Conservation (phyloP, 2,888 invertebrate genomes). For the Zaprionus lineosus region DNA sequence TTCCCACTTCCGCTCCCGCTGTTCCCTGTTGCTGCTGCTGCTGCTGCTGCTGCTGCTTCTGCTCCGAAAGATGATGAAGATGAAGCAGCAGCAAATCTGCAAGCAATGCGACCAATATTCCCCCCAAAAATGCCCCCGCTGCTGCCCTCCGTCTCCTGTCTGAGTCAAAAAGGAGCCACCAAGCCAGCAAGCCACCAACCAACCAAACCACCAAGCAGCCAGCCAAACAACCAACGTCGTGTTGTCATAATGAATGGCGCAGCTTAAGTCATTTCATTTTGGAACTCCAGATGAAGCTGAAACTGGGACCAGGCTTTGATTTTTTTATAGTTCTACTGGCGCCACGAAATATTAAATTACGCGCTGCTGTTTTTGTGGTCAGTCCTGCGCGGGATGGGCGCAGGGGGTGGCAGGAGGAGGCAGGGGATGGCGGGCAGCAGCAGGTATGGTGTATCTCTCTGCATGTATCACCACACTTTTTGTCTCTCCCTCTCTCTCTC, state of each 20-base stretch:
- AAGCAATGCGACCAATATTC: slow-evolving; percentile 58
- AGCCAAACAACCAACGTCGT: slow-evolving; percentile 59
- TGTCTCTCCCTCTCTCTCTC: neutral
- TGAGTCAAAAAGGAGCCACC: slow-evolving; percentile 24
- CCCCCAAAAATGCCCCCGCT: slow-evolving; percentile 31
- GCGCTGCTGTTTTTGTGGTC: slow-evolving; percentile 63
- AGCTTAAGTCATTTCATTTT: slow-evolving; percentile 82
- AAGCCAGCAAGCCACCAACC: neutral
- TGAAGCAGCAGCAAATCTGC: slow-evolving; percentile 74
- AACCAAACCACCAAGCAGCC: slow-evolving; percentile 6
- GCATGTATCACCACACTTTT: neutral
- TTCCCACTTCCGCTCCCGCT: slow-evolving; percentile 22
- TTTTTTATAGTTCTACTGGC: slow-evolving; percentile 81
- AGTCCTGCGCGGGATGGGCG: no score
- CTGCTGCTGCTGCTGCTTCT: slow-evolving; percentile 20
- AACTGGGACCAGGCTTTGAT: slow-evolving; percentile 30
- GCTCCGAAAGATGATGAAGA: slow-evolving; percentile 69
- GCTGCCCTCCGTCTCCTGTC: slow-evolving; percentile 8
- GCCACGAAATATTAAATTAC: slow-evolving; percentile 82
- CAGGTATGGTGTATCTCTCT: neutral
- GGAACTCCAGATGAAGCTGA: slow-evolving; percentile 47
- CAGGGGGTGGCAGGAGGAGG: neutral
- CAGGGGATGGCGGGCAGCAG: neutral
- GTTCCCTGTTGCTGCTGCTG: slow-evolving; percentile 21
- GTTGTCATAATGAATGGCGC: slow-evolving; percentile 82